These are phyloP conservation scores for Oryzias sinensis DNA, from an alignment of 2,797 vertebrate species.

Conservation along the genomic window DNA sequence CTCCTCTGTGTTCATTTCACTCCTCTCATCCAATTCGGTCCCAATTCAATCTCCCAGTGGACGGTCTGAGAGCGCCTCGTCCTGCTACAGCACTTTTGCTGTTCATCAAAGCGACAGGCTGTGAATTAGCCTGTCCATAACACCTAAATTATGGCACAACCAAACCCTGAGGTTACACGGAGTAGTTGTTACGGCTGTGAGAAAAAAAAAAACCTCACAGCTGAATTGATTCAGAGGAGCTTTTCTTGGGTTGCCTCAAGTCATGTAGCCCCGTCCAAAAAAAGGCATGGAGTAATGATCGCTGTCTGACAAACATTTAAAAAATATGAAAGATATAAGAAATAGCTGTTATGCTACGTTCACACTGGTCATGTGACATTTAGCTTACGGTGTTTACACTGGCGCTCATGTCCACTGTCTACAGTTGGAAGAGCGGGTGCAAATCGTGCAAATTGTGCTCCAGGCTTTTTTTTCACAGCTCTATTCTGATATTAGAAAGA, in stretches of 20 bases:
- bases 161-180: constrained; percentile 50
- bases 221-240: constrained; percentile 25
- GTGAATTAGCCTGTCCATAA: constrained; percentile 72
- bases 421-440: no score
- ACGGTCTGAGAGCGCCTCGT: constrained; percentile 54
- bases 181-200: constrained; percentile 62
- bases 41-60: constrained; percentile 68
- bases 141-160: constrained; percentile 67
- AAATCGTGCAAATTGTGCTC: no score
- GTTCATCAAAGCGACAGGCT: constrained; percentile 73
- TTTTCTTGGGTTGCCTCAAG: constrained; percentile 17
- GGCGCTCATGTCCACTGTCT: no score
- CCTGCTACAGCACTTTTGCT: constrained; percentile 68
- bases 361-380: no score
- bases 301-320: constrained; percentile 32
- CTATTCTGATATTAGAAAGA: no score
- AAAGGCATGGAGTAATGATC: constrained; percentile 28
- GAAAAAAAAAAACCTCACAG: constrained; percentile 14
- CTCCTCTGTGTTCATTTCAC: constrained; percentile 22
- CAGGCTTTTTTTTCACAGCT: no score
- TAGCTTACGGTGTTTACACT: no score
- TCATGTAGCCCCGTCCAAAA: constrained; percentile 43
- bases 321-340: neutral
- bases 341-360: no score
- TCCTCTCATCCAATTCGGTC: constrained; percentile 66